A percentile compares a stretch with the other conserved stretches of the same genome.
phyloP scores from a whole-genome alignment of 2,888 invertebrate genomes.

The Athrips mouffetella region DNA sequence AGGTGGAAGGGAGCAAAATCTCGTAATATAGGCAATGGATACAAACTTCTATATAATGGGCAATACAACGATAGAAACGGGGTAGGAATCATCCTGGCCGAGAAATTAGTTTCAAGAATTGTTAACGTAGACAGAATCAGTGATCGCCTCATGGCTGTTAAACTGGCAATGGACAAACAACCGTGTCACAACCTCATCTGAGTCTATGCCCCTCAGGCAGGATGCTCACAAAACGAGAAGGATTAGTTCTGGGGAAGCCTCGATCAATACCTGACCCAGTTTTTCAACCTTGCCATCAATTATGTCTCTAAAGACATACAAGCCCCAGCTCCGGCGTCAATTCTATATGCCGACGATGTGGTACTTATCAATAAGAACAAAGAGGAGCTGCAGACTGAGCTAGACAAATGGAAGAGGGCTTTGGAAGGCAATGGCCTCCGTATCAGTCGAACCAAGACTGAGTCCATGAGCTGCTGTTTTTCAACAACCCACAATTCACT shows the following conservation, averaged over 20 bases:
- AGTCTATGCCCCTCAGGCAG: slow-evolving; percentile 11
- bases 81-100: not conserved
- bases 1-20: slow-evolving; percentile 26
- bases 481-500: no score
- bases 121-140: not conserved
- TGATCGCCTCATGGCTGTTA: slow-evolving; percentile 1
- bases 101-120: not conserved
- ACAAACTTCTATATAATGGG: slow-evolving; percentile 14
- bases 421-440: no score
- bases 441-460: no score
- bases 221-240: not conserved
- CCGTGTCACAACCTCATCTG: not conserved
- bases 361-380: no score
- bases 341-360: no score
- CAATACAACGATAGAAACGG: not conserved
- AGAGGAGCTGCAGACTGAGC: no score
- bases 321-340: no score
- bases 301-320: no score
- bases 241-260: slow-evolving; percentile 15
- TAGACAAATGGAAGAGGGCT: no score
- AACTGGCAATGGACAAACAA: not conserved
- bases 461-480: no score
- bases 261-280: no score
- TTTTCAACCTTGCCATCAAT: no score
- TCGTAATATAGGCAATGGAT: slow-evolving; percentile 12